Conservation (phyloP, 2,888 invertebrate species). For the Caradrina clavipalpis region DNA sequence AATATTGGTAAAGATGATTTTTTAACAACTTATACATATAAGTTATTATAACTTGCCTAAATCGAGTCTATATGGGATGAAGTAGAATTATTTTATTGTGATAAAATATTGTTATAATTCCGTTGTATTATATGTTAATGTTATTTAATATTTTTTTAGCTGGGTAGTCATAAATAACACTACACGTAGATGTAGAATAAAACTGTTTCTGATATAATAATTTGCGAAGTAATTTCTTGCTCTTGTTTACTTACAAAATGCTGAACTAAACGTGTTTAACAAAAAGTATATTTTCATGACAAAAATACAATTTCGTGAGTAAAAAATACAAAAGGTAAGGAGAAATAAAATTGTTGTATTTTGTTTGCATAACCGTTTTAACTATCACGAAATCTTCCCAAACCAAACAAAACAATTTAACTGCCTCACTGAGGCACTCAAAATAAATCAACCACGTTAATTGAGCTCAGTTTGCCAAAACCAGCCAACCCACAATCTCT, state of each 20-base stretch:
- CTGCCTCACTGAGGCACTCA: too few relatives aligned
- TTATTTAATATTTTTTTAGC: slow-evolving; percentile 35
- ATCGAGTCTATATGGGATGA: slow-evolving; percentile 48
- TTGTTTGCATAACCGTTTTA: neutral
- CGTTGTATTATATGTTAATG: slow-evolving; percentile 45
- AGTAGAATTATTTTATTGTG: slow-evolving; percentile 57
- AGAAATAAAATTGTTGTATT: neutral
- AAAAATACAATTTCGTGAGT: neutral
- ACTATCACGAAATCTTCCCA: neutral
- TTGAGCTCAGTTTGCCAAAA: too few relatives aligned
- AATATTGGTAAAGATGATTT: too few relatives aligned
- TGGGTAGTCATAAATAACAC: slow-evolving; percentile 13
- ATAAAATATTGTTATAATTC: slow-evolving; percentile 51
- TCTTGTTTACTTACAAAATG: neutral
- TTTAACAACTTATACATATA: too few relatives aligned
- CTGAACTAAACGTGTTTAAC: too few relatives aligned
- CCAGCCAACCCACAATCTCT: too few relatives aligned
- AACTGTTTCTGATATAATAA: neutral
- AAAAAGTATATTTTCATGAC: neutral
- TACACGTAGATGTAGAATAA: slow-evolving; percentile 10
- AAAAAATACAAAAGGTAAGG: neutral
- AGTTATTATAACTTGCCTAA: slow-evolving; percentile 23
- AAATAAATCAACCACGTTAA: too few relatives aligned
- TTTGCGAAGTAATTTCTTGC: neutral
- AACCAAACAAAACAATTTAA: neutral